Percentiles rank a stretch among this genome's conserved stretches.
Conservation (phyloP, 2,113 vertebrate species). For the Grammomys dolichurus region DNA sequence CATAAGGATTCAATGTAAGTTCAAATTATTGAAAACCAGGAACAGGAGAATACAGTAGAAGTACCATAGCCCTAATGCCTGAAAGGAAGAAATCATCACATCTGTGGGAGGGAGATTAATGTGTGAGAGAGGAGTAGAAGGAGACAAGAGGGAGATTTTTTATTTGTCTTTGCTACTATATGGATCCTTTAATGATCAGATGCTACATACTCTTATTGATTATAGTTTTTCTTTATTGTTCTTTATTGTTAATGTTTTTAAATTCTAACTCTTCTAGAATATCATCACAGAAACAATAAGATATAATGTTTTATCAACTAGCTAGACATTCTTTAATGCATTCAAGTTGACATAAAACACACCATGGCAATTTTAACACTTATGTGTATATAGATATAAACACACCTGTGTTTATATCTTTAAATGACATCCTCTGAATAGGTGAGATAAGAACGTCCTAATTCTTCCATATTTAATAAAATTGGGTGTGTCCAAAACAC, state of each 20-base stretch:
- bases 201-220: neutral
- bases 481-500: neutral
- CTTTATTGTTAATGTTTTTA: neutral
- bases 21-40: neutral
- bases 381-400: neutral
- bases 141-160: neutral
- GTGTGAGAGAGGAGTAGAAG: neutral
- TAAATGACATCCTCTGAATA: neutral
- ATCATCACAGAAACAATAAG: neutral
- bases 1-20: neutral
- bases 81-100: neutral
- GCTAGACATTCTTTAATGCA: neutral
- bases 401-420: neutral
- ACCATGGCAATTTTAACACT: neutral
- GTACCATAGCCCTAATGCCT: neutral
- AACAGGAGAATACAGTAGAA: neutral
- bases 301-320: neutral
- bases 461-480: neutral
- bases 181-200: neutral
- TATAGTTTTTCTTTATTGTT: neutral
- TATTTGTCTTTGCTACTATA: neutral
- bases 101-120: neutral
- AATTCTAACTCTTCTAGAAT: neutral
- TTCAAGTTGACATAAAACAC: neutral
- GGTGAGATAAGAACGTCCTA: neutral